Percentiles rank a stretch among this genome's conserved stretches.
Evolutionary conservation across 2,113 vertebrate genomes (phyloP).

Genomic region (Capreolus pygargus): DNA sequence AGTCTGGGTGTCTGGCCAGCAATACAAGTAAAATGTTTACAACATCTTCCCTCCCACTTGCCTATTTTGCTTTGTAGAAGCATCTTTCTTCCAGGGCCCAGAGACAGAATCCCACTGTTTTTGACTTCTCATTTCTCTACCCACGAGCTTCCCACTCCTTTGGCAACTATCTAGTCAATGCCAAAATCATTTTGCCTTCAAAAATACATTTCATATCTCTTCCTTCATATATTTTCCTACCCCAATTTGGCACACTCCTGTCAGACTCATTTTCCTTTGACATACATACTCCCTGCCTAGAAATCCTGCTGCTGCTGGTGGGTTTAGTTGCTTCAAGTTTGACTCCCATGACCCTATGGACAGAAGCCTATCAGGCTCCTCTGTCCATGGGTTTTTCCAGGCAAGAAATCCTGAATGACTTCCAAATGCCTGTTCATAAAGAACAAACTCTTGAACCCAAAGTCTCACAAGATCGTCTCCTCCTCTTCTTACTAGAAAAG

Average conservation of each 20-base stretch:
- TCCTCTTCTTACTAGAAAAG: background rate
- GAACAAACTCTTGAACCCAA: conserved; percentile 1
- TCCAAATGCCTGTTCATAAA: background rate
- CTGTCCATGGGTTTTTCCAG: background rate
- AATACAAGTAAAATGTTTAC: background rate
- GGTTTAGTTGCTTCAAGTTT: background rate
- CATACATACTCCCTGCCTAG: background rate
- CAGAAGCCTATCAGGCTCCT: background rate
- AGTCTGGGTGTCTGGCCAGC: background rate
- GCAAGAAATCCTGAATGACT: background rate
- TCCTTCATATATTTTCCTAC: background rate
- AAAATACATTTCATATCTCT: background rate
- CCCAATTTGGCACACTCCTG: background rate
- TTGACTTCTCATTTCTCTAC: background rate
- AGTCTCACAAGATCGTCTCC: background rate
- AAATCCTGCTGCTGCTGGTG: background rate
- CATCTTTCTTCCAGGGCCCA: background rate
- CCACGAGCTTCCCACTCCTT: background rate
- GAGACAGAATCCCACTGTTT: background rate
- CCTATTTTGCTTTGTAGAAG: background rate
- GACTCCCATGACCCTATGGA: background rate
- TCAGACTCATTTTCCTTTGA: background rate
- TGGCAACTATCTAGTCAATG: background rate
- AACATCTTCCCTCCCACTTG: background rate
- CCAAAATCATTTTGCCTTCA: background rate